Percentiles rank a stretch among this genome's conserved stretches.
These are phyloP conservation scores for Eulemur macaco DNA, from an alignment of 2,113 vertebrate genomes.

Conservation along the genomic window DNA sequence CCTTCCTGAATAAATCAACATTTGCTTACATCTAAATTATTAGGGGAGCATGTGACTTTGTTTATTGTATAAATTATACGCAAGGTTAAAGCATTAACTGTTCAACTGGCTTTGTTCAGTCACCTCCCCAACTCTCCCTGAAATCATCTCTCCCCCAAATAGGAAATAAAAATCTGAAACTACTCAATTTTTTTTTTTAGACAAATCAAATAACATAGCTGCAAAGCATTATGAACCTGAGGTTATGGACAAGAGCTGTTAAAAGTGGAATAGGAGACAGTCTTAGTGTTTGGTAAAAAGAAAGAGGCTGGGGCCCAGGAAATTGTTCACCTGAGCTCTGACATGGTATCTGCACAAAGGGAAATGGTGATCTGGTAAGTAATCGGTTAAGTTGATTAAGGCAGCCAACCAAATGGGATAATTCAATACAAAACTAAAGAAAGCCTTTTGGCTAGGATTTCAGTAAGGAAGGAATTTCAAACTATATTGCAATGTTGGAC, in stretches of 20 bases:
- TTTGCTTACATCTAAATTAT: constrained; percentile 99
- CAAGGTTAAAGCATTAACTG: constrained; percentile 93
- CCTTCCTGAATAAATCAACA: constrained; percentile 99
- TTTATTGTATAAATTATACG: constrained; percentile 99
- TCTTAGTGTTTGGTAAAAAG: not conserved
- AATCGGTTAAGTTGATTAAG: constrained; percentile 53
- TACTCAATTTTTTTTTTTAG: not conserved
- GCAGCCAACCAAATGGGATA: constrained; percentile 10
- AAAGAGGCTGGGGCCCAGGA: not conserved
- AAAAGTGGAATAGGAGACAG: not conserved
- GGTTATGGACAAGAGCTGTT: not conserved
- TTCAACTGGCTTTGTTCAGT: constrained; percentile 83
- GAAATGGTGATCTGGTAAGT: constrained; percentile 11
- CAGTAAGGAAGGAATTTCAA: constrained; percentile 53
- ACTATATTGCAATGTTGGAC: not conserved
- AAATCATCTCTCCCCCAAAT: constrained; percentile 22
- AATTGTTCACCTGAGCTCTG: not conserved
- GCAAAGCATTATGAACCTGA: not conserved
- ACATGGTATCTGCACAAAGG: not conserved
- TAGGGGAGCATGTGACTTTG: constrained; percentile 98
- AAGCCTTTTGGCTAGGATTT: constrained; percentile 56
- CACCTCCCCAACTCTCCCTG: constrained; percentile 55
- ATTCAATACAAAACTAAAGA: constrained; percentile 45
- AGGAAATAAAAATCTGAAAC: constrained; percentile 46
- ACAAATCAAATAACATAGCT: constrained; percentile 17